These are phyloP conservation scores for Microtus oregoni DNA, from an alignment of 2,113 vertebrate genomes.

Conservation along the genomic window DNA sequence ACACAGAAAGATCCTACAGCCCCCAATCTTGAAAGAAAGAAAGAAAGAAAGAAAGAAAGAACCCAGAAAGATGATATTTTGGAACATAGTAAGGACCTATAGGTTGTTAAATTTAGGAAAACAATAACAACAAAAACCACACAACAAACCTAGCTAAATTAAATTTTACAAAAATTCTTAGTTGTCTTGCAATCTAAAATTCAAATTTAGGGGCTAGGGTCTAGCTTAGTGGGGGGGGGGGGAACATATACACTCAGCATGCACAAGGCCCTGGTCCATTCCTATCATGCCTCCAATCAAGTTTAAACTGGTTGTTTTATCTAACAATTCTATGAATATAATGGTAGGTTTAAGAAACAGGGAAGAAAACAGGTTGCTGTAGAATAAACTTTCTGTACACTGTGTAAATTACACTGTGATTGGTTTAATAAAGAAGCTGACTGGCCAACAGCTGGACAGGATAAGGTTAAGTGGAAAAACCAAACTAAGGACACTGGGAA, in stretches of 20 bases:
- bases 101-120: background rate
- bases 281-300: background rate
- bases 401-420: background rate
- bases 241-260: background rate
- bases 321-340: background rate
- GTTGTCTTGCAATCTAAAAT: background rate
- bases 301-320: background rate
- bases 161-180: background rate
- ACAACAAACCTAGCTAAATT: background rate
- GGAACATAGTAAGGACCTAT: background rate
- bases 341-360: background rate
- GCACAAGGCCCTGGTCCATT: background rate
- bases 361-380: background rate
- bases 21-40: background rate
- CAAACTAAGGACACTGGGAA: background rate
- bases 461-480: background rate
- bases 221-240: background rate
- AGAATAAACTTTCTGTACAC: background rate
- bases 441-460: background rate
- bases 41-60: accelerated
- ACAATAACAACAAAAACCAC: background rate
- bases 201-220: background rate
- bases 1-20: background rate
- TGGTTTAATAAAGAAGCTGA: background rate
- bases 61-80: background rate